Percentiles rank a stretch among this genome's conserved stretches.
Evolutionary conservation across 2,113 vertebrate genomes (phyloP).

Genomic region (Entomyzon cyanotis): DNA sequence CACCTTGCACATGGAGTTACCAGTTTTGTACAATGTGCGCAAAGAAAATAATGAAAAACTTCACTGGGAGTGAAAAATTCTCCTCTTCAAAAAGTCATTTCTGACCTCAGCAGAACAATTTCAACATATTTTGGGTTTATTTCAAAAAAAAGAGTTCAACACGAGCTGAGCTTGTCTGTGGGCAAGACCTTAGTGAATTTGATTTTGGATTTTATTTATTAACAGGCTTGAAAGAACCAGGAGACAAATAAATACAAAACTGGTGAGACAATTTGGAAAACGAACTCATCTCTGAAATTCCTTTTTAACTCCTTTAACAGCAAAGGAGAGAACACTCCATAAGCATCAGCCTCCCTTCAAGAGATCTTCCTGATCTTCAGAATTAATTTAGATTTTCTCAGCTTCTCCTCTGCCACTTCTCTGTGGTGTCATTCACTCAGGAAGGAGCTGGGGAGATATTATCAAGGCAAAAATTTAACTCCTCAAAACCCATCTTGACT

Average conservation of each 20-base stretch:
- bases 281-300: not conserved
- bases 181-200: not conserved
- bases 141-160: not conserved
- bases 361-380: not conserved
- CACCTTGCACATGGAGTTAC: not conserved
- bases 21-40: not conserved
- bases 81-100: not conserved
- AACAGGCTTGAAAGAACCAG: not conserved
- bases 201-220: not conserved
- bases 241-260: not conserved
- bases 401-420: not conserved
- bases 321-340: not conserved
- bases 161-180: rapidly evolving
- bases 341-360: not conserved
- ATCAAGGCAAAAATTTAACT: not conserved
- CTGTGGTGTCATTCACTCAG: not conserved
- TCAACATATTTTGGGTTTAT: not conserved
- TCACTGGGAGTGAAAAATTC: not conserved
- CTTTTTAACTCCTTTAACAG: not conserved
- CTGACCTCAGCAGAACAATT: not conserved
- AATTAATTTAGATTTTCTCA: not conserved
- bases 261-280: not conserved
- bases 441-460: not conserved
- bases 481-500: not conserved
- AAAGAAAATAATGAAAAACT: not conserved